These are phyloP conservation scores for Aplysina aerophoba DNA, from an alignment of 37 sponge, comb jelly and placozoan species.

Conservation along the genomic window DNA sequence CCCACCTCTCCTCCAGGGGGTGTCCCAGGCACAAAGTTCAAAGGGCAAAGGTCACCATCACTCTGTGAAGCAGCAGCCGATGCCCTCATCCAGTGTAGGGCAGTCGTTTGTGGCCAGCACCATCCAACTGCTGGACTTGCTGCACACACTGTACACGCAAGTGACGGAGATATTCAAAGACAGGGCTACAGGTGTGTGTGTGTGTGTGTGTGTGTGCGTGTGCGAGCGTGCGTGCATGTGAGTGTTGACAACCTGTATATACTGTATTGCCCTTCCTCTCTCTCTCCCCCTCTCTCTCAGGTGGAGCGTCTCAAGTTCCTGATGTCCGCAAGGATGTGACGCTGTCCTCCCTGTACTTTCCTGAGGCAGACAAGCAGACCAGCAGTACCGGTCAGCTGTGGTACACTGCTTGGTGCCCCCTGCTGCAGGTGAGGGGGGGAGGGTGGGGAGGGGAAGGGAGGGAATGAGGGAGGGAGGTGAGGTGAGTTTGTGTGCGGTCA, in stretches of 20 bases:
- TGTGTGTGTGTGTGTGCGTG: no score
- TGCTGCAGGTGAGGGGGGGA: conserved; percentile 61
- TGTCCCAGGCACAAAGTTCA: not conserved
- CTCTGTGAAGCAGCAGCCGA: not conserved
- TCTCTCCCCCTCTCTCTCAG: no score
- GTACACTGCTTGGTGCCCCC: conserved; percentile 85
- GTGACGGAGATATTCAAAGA: conserved; percentile 36
- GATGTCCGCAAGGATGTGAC: no score
- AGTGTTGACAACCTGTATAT: no score
- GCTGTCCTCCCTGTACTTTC: not conserved
- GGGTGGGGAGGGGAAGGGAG: no score
- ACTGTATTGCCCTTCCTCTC: no score
- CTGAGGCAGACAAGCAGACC: not conserved
- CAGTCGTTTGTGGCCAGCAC: conserved; percentile 44
- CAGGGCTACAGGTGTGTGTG: not conserved
- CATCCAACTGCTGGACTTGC: conserved; percentile 76
- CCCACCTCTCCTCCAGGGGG: no score
- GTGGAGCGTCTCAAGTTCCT: no score
- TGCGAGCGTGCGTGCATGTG: no score
- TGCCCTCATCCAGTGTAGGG: not conserved
- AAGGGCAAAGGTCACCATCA: not conserved
- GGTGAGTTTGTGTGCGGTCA: not conserved
- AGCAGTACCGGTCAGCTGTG: conserved; percentile 52
- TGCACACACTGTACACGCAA: conserved; percentile 75
- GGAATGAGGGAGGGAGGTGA: not conserved